Evolutionary conservation across 1,140 invertebrate species (phyloP).

Genomic region (Callitettix versicolor): DNA sequence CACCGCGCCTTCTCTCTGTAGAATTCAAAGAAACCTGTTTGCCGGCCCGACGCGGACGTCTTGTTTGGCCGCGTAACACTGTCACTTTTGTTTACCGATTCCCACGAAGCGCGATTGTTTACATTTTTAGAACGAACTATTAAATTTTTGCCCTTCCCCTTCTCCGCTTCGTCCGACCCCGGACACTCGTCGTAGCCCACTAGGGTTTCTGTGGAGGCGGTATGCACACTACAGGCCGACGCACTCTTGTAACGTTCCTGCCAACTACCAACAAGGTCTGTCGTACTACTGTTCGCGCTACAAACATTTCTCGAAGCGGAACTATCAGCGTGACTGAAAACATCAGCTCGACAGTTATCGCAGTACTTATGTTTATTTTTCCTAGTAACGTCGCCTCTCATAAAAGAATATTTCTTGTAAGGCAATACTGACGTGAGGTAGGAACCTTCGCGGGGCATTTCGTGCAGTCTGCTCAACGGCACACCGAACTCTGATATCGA

Average conservation of each 20-base stretch:
- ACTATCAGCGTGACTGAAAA: not conserved
- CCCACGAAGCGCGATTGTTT: too few relatives aligned
- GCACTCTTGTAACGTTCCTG: slow-evolving; percentile 2
- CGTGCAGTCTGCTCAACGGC: not conserved
- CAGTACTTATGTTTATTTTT: not conserved
- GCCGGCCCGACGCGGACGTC: not conserved
- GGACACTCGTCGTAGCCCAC: slow-evolving; percentile 3
- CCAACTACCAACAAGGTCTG: slow-evolving; percentile 2
- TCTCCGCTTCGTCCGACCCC: not conserved
- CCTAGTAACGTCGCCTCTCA: not conserved
- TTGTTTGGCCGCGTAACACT: not conserved
- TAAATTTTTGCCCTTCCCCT: too few relatives aligned
- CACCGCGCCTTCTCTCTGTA: too few relatives aligned
- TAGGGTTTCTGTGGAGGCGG: slow-evolving; percentile 7
- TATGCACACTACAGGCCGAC: not conserved
- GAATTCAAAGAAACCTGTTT: too few relatives aligned
- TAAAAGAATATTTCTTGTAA: not conserved
- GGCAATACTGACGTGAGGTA: not conserved
- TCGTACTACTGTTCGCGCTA: slow-evolving; percentile 1
- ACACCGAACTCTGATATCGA: not conserved
- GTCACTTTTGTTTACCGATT: not conserved
- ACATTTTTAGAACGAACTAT: too few relatives aligned
- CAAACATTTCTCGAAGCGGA: not conserved
- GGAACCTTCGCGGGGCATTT: not conserved
- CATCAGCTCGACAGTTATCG: slow-evolving; percentile 4